Base-by-base conservation (phyloP, 1,140 invertebrate species). In the Conus ventricosus region DNA sequence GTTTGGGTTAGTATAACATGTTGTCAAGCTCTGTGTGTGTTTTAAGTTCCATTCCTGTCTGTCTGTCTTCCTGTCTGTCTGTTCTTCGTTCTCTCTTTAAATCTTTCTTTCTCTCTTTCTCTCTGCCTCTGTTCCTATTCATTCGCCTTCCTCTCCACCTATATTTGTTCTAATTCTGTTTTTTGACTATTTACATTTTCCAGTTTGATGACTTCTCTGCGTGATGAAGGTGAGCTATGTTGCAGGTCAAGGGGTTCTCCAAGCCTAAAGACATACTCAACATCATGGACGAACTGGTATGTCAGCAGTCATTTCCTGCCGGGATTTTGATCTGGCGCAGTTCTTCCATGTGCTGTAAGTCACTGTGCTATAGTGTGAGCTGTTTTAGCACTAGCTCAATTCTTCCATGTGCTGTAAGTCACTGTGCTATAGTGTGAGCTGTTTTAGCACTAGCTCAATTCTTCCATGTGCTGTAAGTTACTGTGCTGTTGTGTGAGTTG, bases 261-360 rank as follows among this genome's bases (percentile, higher is more conserved):
- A 96, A 97, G 92, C 91, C 96, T 0, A 96, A 96, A 92, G 96
- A 96, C 88, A 95, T 97, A 39, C 93, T 96, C 3, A 95, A 95
- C 89, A 92, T 94, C 23, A 93, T 97, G 91, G 96, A 97, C 90
- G 96, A 96, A 88, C 92, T 97, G 86, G 94, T 95, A 88, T 81
- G 88, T 51, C 96, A 96, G 90, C 93, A 87, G 75, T 78, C 96
- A 85, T 93, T 95, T 71, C 93, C 94, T 25, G 95, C 96, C 90
- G 96, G 53, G 95, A 93, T 55, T 96, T 96, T 94, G 95, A 97
- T 93, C 94, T 97, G 85, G 95, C 95, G 39, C 94, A 95, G 78
- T 87, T 97, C 25, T 97, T 97, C 92, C 93, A 96, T 83, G 91
- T 96, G 82, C 95, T 25, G 95, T 96, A n/a, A n/a, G n/a, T n/a